Evolutionary conservation across 2,113 vertebrate species (phyloP).

Genomic region (Corythoichthys intestinalis): DNA sequence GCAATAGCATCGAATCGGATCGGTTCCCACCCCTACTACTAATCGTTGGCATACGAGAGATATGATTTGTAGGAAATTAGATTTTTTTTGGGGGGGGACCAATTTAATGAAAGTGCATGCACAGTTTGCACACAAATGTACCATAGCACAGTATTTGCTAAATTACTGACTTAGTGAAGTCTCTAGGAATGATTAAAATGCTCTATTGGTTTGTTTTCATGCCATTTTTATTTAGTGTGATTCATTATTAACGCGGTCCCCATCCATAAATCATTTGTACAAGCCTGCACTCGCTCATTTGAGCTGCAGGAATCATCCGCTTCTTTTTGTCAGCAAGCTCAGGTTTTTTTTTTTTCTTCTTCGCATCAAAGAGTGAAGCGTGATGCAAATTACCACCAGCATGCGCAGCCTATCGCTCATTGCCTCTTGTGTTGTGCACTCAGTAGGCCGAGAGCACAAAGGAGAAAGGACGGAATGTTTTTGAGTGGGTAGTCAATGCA

Average conservation of each 20-base stretch:
- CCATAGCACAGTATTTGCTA: not conserved
- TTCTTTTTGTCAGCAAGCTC: constrained; percentile 8
- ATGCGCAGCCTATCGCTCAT: constrained; percentile 19
- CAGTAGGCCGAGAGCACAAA: constrained; percentile 32
- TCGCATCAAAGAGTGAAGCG: constrained; percentile 24
- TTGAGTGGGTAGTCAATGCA: constrained; percentile 44
- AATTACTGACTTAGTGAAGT: not conserved
- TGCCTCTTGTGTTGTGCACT: constrained; percentile 31
- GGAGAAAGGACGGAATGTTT: constrained; percentile 49
- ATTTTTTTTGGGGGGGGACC: not conserved
- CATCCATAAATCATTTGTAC: not conserved
- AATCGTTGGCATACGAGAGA: not conserved
- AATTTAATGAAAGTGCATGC: not conserved
- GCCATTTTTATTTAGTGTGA: not conserved
- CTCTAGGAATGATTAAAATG: not conserved
- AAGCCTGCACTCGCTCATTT: not conserved
- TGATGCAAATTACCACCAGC: constrained; percentile 37
- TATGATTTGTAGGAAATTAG: not conserved
- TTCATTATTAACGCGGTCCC: not conserved
- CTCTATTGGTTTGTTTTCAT: not conserved
- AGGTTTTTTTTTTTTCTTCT: constrained; percentile 17
- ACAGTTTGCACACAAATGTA: not conserved
- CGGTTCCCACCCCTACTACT: too few relatives aligned
- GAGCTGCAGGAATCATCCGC: constrained; percentile 6
- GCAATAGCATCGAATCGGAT: too few relatives aligned